Evolutionary conservation across 2,797 vertebrate genomes (phyloP), one percentile per base, ranked within the genome.

Genomic region (Poecilia wingei): DNA sequence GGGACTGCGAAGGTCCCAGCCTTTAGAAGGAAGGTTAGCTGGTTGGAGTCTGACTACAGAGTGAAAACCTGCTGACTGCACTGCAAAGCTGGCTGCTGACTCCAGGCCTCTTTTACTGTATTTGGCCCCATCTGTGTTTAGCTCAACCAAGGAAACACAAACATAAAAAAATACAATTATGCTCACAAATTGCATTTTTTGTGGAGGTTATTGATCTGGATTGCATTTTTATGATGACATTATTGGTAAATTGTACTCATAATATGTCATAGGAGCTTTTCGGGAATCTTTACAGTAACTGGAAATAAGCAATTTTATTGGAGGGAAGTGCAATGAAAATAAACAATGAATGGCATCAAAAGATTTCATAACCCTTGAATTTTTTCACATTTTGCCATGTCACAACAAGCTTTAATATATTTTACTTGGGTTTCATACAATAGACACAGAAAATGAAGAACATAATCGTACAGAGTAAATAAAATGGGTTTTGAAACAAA

Each of bases 21-120:
- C 76, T 61, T 74, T 75, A 79, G 83, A 69, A 86, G 87, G 78
- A 81, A 86, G 88, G 87, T 85, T 86, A 82, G 84, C 84, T 83
- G 80, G 84, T 85, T 83, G 79, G 82, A 87, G 84, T 83, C 81
- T 86, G 87, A 88, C 82, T 49, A 84, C 8, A 12, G 46, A 55
- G 84, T 86, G 66, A 84, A 90, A 91, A 88, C 76, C 79, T 90
- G 92, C 93, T 91, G 90, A 92, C 91, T 45, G 80, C 78, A 85
- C 79, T 74, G 83, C 85, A 64, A 78, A 45, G 79, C 85, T 68
- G 55, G 91, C 87, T 91, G 93, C 91, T 92, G 91, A 92, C 87
- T 87, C 72, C 80, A 87, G 88, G 85, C 76, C 88, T 89, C 76
- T 74, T 16, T 83, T 79, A 82, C 82, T 78, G 79, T 13, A 20